A percentile compares a stretch with the other conserved stretches of the same genome.
Evolutionary conservation across 2,797 vertebrate species (phyloP).

Genomic region (Odontamblyopus lacepedii): DNA sequence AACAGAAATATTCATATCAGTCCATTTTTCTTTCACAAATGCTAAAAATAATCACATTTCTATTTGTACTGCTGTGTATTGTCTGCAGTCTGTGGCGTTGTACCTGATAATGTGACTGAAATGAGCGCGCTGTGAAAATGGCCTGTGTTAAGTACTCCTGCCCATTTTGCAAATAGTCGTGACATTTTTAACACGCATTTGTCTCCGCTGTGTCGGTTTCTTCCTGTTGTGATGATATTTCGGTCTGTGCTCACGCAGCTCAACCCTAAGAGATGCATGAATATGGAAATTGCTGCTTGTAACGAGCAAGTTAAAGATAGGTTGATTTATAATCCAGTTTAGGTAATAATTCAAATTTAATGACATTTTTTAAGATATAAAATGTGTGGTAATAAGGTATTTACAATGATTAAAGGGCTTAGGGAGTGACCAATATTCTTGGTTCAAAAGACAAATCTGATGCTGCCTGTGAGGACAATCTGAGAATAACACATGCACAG

Average conservation of each 20-base stretch:
- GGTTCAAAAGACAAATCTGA: no score
- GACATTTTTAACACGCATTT: slow-evolving; percentile 46
- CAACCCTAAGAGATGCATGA: neutral
- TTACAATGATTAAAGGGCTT: neutral
- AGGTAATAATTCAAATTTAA: neutral
- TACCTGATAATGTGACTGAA: neutral
- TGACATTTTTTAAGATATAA: neutral
- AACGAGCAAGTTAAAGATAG: neutral
- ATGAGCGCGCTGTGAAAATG: neutral
- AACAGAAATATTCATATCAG: no score
- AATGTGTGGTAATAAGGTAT: neutral
- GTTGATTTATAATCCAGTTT: neutral
- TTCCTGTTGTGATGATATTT: slow-evolving; percentile 44
- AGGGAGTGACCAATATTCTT: no score
- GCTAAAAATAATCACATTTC: no score
- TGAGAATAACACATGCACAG: no score
- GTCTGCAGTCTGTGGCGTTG: neutral
- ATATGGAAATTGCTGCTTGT: neutral
- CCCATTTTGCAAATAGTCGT: slow-evolving; percentile 32
- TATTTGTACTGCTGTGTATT: neutral
- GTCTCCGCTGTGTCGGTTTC: slow-evolving; percentile 26
- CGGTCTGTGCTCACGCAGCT: slow-evolving; percentile 10
- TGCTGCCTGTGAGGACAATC: no score
- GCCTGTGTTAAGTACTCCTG: slow-evolving; percentile 22
- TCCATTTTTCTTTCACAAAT: no score